Conservation (phyloP, 1,140 invertebrate species). For the Maconellicoccus hirsutus region DNA sequence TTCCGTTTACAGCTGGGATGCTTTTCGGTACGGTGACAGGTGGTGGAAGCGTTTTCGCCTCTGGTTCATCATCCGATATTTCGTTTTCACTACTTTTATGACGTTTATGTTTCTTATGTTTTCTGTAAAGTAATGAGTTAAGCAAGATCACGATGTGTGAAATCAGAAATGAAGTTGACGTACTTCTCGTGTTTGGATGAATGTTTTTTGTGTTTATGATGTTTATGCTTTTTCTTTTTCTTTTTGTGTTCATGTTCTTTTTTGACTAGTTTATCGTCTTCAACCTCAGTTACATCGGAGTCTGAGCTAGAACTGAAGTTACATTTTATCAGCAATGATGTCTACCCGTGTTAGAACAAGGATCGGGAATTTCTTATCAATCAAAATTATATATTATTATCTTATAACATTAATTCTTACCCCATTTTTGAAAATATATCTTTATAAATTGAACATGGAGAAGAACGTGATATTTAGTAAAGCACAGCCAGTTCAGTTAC, state of each 20-base stretch:
- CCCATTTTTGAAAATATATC: not conserved
- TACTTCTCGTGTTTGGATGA: conserved; percentile 30
- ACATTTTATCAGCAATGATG: not conserved
- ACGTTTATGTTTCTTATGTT: conserved; percentile 41
- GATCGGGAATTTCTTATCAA: not conserved
- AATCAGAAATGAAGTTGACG: not conserved
- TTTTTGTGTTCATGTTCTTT: conserved; percentile 35
- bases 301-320: not conserved
- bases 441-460: not conserved
- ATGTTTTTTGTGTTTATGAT: conserved; percentile 43
- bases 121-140: conserved; percentile 30
- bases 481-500: not conserved
- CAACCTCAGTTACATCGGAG: conserved; percentile 13
- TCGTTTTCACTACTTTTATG: conserved; percentile 32
- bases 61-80: conserved; percentile 13
- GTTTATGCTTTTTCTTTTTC: conserved; percentile 45
- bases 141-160: not conserved
- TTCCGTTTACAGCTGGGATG: conserved; percentile 29
- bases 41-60: conserved; percentile 20
- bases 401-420: not conserved
- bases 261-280: conserved; percentile 25
- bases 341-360: not conserved
- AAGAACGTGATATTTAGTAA: not conserved
- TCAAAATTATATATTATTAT: not conserved
- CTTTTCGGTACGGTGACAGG: conserved; percentile 35